phyloP scores from a whole-genome alignment of 2,888 invertebrate species.

The Drosophila peninsularis region DNA sequence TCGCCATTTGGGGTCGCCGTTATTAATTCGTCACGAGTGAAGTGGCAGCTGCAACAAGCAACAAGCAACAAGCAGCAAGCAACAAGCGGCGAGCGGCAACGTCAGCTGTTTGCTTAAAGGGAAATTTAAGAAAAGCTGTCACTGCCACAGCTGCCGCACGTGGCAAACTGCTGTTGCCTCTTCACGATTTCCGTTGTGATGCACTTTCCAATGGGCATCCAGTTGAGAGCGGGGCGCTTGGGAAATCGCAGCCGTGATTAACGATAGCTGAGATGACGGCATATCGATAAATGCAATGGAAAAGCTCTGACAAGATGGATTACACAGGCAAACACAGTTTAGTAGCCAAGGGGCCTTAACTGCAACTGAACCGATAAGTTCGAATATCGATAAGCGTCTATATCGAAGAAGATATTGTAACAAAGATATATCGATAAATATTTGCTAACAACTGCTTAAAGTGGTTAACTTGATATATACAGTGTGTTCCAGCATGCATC shows the following conservation, averaged over 20 bases:
- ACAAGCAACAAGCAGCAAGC: background rate
- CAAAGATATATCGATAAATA: too few relatives aligned
- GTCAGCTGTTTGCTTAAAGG: slow-evolving; percentile 66
- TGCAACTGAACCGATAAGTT: too few relatives aligned
- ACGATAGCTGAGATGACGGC: background rate
- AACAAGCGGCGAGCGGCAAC: background rate
- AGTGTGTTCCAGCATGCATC: too few relatives aligned
- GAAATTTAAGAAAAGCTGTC: slow-evolving; percentile 77
- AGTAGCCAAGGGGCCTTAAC: too few relatives aligned
- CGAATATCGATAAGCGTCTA: too few relatives aligned
- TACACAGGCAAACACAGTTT: background rate
- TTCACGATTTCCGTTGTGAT: slow-evolving; percentile 21
- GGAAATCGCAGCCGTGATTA: background rate
- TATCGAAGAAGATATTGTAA: too few relatives aligned
- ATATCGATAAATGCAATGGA: background rate
- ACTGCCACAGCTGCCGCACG: slow-evolving; percentile 46
- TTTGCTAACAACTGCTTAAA: too few relatives aligned
- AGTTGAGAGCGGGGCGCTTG: background rate
- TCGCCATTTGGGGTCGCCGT: slow-evolving; percentile 61
- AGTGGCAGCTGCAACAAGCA: slow-evolving; percentile 56
- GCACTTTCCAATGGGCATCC: slow-evolving; percentile 14
- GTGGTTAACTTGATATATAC: too few relatives aligned
- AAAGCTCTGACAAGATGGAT: background rate
- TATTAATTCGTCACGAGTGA: slow-evolving; percentile 79
- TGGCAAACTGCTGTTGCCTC: slow-evolving; percentile 27